Base-by-base conservation (phyloP, 1,140 invertebrate genomes). In the Aphis gossypii region DNA sequence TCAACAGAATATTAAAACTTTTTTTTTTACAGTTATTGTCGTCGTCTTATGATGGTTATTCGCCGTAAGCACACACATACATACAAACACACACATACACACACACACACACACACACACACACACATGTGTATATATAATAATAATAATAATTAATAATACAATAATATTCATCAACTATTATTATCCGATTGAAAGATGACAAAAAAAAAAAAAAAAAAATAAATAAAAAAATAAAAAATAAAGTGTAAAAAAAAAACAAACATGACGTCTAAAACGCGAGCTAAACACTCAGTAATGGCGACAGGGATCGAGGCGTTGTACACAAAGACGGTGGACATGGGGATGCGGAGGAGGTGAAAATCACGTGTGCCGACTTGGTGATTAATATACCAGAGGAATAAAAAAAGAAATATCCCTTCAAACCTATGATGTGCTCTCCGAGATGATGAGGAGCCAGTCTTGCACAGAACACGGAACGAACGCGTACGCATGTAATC, bases 121-220 rank as follows among this genome's bases (percentile, higher is more conserved):
- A 35, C 6, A 35, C 38, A 7, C 21, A 38, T 38, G n/a, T 35
- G 18, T 41, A 41, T 83, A 23, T 83, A 23, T 84, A 83, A 84
- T 84, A 84, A 84, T 83, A 83, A 68, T 60, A 60, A 60, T 76
- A 76, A 76, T 76, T 76, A 76, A 76, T 76, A 76, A 76, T 14
- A 92, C n/a, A 76, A 92, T 92, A 51, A 54, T 54, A 83, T 93
- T 83, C 92, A 44, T 84, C 76, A 83, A 93, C 92, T 93, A 93
- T 93, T 93, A 93, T 93, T 93, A 93, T 86, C 92, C 92, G 92
- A 93, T 93, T 84, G 92, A 93, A 56, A 68, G 91, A 92, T 51
- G 91, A 48, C 21, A 30, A 44, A 9, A 38, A 18, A 44, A 41
- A 76, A 76, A 76, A 76, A 91, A 76, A 46, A n/a, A n/a, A n/a